These are phyloP conservation scores for rat (Rattus norvegicus) DNA, from an alignment of 2,113 vertebrate species.

Conservation along the genomic window DNA sequence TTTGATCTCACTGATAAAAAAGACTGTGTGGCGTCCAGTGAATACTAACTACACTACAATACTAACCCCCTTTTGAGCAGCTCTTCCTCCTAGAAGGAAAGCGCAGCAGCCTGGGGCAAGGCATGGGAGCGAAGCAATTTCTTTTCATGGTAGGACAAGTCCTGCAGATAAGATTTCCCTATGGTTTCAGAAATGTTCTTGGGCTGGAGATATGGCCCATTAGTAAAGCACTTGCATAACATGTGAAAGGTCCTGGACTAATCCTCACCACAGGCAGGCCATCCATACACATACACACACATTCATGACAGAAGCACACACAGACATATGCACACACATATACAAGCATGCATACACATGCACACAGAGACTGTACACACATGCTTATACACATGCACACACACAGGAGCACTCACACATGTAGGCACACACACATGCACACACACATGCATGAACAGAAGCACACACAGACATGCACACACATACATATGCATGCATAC, in stretches of 20 bases:
- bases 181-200: not conserved
- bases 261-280: not conserved
- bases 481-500: not conserved
- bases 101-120: not conserved
- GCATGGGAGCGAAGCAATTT: not conserved
- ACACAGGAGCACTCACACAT: not conserved
- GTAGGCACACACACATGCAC: too few species aligned
- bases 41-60: not conserved
- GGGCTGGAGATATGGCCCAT: not conserved
- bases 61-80: not conserved
- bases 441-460: not conserved
- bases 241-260: not conserved
- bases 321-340: not conserved
- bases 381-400: not conserved
- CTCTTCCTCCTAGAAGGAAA: not conserved
- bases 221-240: not conserved
- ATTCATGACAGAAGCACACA: not conserved
- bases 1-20: conserved; percentile 6
- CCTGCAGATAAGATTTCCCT: not conserved
- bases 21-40: not conserved
- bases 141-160: not conserved
- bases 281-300: not conserved
- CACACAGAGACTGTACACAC: not conserved
- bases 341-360: too few species aligned
- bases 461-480: not conserved